These are phyloP conservation scores for Gambelia wislizenii DNA, from an alignment of 2,797 vertebrate genomes.

Conservation along the genomic window DNA sequence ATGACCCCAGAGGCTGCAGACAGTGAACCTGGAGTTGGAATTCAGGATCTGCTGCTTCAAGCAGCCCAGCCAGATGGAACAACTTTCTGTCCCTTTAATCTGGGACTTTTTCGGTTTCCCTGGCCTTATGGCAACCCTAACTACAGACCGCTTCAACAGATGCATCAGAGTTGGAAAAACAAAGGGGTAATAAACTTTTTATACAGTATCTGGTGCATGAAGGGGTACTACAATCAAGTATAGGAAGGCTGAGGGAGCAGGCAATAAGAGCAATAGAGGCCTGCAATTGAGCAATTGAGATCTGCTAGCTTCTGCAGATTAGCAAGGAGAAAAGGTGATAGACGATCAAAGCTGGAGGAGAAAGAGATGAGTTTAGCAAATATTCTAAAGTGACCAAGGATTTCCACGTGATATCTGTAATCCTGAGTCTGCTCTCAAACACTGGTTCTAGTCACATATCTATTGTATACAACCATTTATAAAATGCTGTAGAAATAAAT, in stretches of 20 bases:
- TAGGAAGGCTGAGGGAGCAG: neutral
- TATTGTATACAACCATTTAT: neutral
- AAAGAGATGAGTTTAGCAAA: neutral
- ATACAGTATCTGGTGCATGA: neutral
- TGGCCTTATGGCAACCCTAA: no score
- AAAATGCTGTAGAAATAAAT: constrained; percentile 18
- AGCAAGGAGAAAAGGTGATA: neutral
- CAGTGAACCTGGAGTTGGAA: no score
- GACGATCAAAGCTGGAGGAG: neutral
- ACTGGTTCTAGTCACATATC: neutral
- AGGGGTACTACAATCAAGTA: neutral
- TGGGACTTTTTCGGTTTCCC: no score
- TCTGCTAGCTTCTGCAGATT: neutral
- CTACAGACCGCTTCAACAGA: no score
- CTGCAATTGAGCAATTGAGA: neutral
- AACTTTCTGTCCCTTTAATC: no score
- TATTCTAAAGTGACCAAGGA: neutral
- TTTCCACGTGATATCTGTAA: neutral
- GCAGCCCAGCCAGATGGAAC: no score
- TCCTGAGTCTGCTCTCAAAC: neutral
- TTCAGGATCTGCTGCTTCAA: no score
- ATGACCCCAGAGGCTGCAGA: no score
- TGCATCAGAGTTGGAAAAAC: no score
- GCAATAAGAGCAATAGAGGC: neutral
- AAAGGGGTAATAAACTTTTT: neutral